Evolutionary conservation across 2,888 invertebrate genomes (phyloP).

Genomic region (Tiphia femorata): DNA sequence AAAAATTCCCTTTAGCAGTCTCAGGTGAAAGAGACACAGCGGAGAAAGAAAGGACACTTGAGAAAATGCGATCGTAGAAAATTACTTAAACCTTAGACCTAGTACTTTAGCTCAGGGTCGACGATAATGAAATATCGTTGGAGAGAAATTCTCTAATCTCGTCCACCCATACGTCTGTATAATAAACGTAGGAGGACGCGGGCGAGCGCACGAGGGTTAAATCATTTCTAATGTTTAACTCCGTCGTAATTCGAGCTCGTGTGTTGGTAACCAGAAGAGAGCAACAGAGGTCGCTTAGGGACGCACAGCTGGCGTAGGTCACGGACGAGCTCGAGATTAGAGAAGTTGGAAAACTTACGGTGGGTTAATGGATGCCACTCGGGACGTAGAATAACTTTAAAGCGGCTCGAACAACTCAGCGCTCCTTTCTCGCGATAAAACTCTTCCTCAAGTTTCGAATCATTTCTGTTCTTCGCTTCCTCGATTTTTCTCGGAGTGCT

Average conservation of each 20-base stretch:
- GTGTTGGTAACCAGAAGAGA: not conserved
- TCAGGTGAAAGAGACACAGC: not conserved
- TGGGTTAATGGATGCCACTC: no score
- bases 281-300: not conserved
- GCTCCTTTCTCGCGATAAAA: no score
- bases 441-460: no score
- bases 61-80: not conserved
- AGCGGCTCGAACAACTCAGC: no score
- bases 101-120: no score
- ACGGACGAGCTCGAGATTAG: slow-evolving; percentile 2
- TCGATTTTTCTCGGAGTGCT: no score
- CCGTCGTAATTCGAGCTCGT: slow-evolving; percentile 10
- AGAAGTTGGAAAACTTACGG: slow-evolving; percentile 10
- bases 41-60: not conserved
- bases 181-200: no score
- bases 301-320: slow-evolving; percentile 5
- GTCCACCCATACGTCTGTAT: no score
- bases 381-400: no score
- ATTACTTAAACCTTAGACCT: no score
- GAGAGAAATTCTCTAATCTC: slow-evolving; percentile 27
- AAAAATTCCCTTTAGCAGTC: slow-evolving; percentile 5
- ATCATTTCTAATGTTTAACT: slow-evolving; percentile 41
- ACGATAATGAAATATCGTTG: slow-evolving; percentile 18
- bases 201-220: slow-evolving; percentile 15
- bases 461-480: no score